phyloP scores from a whole-genome alignment of 2,797 vertebrate species.

The Sternotherus odoratus region DNA sequence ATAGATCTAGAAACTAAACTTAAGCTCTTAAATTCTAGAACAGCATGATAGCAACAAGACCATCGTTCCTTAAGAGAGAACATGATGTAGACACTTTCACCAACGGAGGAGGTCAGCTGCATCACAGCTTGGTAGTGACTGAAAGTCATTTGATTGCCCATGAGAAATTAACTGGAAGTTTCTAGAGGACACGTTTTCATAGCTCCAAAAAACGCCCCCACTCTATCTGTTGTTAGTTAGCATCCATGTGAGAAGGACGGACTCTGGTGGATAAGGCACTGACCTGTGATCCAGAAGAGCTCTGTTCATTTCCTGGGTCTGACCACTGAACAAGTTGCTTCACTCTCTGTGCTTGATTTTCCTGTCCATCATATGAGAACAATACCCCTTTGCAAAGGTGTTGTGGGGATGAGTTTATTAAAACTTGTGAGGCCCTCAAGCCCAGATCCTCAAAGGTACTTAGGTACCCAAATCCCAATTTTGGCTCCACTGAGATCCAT shows the following conservation, averaged over 20 bases:
- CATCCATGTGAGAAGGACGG: not conserved
- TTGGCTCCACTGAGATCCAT: not conserved
- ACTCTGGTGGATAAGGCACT: not conserved
- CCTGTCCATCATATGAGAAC: not conserved
- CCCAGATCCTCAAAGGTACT: not conserved
- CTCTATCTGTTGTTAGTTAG: not conserved
- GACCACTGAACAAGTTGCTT: not conserved
- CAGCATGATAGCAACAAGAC: not conserved
- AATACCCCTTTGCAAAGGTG: not conserved
- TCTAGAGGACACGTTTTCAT: not conserved
- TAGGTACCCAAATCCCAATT: not conserved
- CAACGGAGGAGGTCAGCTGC: not conserved
- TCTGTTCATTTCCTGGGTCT: not conserved
- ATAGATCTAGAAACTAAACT: accelerated
- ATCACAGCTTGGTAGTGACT: not conserved
- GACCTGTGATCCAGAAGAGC: not conserved
- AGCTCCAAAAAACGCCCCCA: not conserved
- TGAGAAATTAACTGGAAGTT: not conserved
- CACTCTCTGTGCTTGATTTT: not conserved
- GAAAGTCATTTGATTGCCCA: not conserved
- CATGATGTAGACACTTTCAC: not conserved
- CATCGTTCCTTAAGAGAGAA: not conserved
- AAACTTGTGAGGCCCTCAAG: not conserved
- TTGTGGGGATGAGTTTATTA: not conserved
- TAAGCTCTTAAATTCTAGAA: accelerated